Evolutionary conservation across 2,113 vertebrate genomes (phyloP).

Genomic region (Periophthalmus modestus): DNA sequence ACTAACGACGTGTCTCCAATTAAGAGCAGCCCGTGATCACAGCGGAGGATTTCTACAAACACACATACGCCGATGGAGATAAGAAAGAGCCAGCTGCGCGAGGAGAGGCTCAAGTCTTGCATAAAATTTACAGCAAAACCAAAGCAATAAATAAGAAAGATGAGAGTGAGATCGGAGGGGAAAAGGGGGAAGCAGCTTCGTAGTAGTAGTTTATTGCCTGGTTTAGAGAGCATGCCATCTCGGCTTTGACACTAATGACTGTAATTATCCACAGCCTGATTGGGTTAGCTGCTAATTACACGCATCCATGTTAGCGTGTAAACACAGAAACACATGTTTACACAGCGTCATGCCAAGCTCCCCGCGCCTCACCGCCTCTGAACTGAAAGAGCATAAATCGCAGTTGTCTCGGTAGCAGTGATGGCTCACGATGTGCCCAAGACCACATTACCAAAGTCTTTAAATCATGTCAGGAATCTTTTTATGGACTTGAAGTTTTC

Average conservation of each 20-base stretch:
- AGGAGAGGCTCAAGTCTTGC: conserved; percentile 52
- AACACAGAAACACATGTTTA: conserved; percentile 72
- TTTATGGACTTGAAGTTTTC: conserved; percentile 41
- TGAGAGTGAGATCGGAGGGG: conserved; percentile 49
- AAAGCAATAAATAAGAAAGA: conserved; percentile 74
- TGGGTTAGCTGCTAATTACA: conserved; percentile 77
- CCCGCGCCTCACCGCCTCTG: conserved; percentile 47
- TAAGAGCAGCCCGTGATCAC: conserved; percentile 75
- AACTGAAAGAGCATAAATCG: conserved; percentile 67
- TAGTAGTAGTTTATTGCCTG: conserved; percentile 62
- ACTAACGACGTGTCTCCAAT: conserved; percentile 77
- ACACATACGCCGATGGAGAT: conserved; percentile 47
- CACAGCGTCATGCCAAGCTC: conserved; percentile 59
- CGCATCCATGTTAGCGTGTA: conserved; percentile 65
- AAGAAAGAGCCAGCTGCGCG: conserved; percentile 34
- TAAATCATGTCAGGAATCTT: conserved; percentile 62
- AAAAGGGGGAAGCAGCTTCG: conserved; percentile 9
- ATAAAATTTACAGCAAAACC: conserved; percentile 58
- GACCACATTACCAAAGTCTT: conserved; percentile 63
- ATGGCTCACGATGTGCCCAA: conserved; percentile 67
- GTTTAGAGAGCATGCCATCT: conserved; percentile 68
- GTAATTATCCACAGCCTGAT: conserved; percentile 75
- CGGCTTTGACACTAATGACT: conserved; percentile 73
- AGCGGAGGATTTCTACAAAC: conserved; percentile 69
- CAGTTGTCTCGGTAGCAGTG: conserved; percentile 59